These are phyloP conservation scores for Holcopasites calliopsidis DNA, from an alignment of 1,140 invertebrate species.

Conservation along the genomic window DNA sequence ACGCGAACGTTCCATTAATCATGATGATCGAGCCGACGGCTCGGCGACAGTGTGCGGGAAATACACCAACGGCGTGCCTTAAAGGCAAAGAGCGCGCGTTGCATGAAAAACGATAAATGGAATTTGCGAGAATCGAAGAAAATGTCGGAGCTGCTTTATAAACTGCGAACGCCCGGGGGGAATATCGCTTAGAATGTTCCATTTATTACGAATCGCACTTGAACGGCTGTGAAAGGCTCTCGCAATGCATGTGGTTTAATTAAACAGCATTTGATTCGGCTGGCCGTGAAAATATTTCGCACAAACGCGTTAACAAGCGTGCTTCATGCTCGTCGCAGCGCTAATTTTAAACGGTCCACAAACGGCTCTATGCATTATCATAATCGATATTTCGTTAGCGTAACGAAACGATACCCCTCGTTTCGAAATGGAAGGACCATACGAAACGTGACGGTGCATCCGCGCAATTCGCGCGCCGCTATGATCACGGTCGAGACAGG, in stretches of 20 bases:
- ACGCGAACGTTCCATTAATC: constrained; percentile 18
- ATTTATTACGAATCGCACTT: background rate
- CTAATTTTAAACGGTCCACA: constrained; percentile 27
- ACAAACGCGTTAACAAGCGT: background rate
- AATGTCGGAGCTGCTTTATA: background rate
- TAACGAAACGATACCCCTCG: constrained; percentile 42
- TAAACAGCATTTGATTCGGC: too few relatives aligned
- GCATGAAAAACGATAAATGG: too few relatives aligned
- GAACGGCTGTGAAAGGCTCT: too few relatives aligned
- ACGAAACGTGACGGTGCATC: background rate
- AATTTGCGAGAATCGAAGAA: background rate
- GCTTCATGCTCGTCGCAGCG: background rate
- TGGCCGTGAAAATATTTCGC: background rate
- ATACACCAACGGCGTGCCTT: constrained; percentile 11
- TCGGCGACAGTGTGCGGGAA: constrained; percentile 15
- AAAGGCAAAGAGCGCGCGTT: background rate
- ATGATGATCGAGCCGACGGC: background rate
- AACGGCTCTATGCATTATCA: constrained; percentile 37
- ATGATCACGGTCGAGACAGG: background rate
- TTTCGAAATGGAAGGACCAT: constrained; percentile 9
- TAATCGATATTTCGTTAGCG: constrained; percentile 49
- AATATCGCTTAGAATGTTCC: background rate
- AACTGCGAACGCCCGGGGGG: too few relatives aligned
- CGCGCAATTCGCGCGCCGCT: background rate
- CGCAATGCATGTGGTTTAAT: too few relatives aligned